Evolutionary conservation across 2,888 invertebrate genomes (phyloP), one percentile per base, ranked within the genome.

Genomic region (Hypena proboscidalis): DNA sequence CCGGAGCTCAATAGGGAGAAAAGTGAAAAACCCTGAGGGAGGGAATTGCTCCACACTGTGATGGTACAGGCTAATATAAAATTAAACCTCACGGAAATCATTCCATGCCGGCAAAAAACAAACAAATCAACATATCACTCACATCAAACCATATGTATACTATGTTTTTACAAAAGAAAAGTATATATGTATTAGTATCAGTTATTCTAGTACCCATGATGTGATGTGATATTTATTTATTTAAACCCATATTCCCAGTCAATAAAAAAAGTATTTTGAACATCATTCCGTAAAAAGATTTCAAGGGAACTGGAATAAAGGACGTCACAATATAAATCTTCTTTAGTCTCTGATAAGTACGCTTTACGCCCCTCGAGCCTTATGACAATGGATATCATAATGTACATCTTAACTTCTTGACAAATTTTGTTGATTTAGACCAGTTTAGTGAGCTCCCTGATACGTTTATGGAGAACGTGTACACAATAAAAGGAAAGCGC

Each of bases 291-390:
- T 46, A 50, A 40, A 67, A 70, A 70, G 37, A 58, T 48, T 53
- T 53, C 40, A 40, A 27, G 15, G 23, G 44, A 42, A 48, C 40
- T 38, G 58, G 68, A 67, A 70, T 65, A 70, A 66, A 67, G 58
- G 67, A 67, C 55, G 70, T 56, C 66, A 62, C 54, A 49, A 43
- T 44, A 80, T 79, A 80, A 78, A 77, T 80, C 81, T 74, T 72
- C 68, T 77, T 79, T 78, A 79, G 73, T 63, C 68, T 66, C 70
- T 77, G 78, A 80, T 80, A 81, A 78, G 79, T 73, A 72, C 63
- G 70, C 60, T 63, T 60, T 67, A 70, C 71, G 68, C 67, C 68
- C 65, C 61, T 52, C 33, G 48, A 38, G 65, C 65, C 58, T 60
- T 66, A 49, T 59, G 58, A 70, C 73, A 71, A 71, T 77, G 76